Evolutionary conservation across 2,113 vertebrate genomes (phyloP), one percentile per base, ranked within the genome.

Genomic region (Progne subis): DNA sequence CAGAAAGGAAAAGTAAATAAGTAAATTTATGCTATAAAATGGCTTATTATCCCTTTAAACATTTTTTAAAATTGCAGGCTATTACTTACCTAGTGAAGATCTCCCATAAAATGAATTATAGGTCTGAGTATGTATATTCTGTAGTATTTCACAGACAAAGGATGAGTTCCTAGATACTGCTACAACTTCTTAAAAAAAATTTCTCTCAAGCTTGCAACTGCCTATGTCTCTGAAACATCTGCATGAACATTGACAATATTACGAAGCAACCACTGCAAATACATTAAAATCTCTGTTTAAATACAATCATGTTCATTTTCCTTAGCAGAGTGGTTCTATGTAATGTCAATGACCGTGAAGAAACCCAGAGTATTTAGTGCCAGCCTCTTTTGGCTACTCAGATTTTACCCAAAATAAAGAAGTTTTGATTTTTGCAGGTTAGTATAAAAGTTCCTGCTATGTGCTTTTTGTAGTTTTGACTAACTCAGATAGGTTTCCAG

Each of bases 291-390:
- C 24, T 82, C 32, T 79, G 6, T 53, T 63, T 71, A 50, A 65
- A 78, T 74, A 20, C 7, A 37, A 20, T 53, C 2, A 10, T 43
- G 72, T 82, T 86, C 83, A 7, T 60, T 91, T 88, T 69, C 10
- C 23, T 81, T 77, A 50, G 34, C 1, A 13, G 16, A 21, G 14
- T 0, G 0, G 1, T 70, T 89, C 50, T 67, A 31, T 8, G 23
- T 63, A 74, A 60, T 29, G 6, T 47, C 31, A 69, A 57, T 47
- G 81, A 37, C 7, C 31, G 37, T 19, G 12, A 63, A 49, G 14
- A 88, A 86, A 49, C 6, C 3, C 32, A 53, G 12, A 37, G 20
- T 53, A 32, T 43, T 46, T 82, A 28, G 6, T 90, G 41, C 29
- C 63, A 90, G 15, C 23, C 20, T 90, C 23, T 76, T 68, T 82